A percentile compares a stretch with the other conserved stretches of the same genome.
These are phyloP conservation scores for Drosophila maculinotata DNA, from an alignment of 2,888 invertebrate species.

Conservation along the genomic window DNA sequence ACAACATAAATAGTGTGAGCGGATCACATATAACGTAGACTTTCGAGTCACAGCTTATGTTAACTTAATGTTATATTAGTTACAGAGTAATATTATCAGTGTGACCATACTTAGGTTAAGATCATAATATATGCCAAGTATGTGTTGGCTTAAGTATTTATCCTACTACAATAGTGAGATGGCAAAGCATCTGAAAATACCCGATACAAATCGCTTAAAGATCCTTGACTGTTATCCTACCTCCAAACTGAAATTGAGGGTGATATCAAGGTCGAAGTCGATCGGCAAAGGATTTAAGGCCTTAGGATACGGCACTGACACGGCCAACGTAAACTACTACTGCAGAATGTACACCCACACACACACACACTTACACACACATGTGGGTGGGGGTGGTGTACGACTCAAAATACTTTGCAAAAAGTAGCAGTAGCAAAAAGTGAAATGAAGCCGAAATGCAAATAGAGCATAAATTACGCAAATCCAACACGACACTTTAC, in stretches of 20 bases:
- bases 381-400: constrained; percentile 5
- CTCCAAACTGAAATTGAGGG: constrained; percentile 10
- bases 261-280: constrained; percentile 34
- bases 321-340: constrained; percentile 20
- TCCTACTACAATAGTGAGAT: no score
- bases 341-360: constrained; percentile 12
- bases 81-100: no score
- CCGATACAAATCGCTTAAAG: no score
- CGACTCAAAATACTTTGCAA: constrained; percentile 50
- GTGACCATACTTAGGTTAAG: no score
- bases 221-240: no score
- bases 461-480: constrained; percentile 81
- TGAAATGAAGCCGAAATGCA: constrained; percentile 79
- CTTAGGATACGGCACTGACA: constrained; percentile 3
- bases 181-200: no score
- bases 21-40: no score
- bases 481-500: constrained; percentile 78
- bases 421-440: constrained; percentile 65
- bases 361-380: constrained; percentile 7
- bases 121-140: no score
- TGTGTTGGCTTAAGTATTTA: no score
- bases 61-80: no score
- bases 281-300: constrained; percentile 13
- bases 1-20: no score
- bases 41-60: no score